Conservation (phyloP, 2,113 vertebrate species). For the Ophthalmolycus amberensis region DNA sequence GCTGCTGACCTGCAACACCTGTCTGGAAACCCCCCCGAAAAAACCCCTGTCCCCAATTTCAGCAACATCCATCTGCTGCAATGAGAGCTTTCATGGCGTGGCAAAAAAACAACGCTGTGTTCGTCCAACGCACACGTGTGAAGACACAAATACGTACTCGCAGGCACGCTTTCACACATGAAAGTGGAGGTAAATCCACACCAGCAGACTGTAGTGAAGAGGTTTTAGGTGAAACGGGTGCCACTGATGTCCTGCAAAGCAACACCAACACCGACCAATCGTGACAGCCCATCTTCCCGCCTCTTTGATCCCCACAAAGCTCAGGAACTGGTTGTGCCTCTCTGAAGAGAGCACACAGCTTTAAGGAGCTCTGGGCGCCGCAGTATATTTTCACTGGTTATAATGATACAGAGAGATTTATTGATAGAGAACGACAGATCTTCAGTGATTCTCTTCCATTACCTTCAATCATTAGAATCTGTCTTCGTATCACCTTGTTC, state of each 20-base stretch:
- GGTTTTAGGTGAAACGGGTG: not conserved
- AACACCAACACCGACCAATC: not conserved
- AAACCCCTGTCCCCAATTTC: not conserved
- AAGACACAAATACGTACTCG: not conserved
- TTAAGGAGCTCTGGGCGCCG: constrained; percentile 38
- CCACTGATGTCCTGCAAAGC: not conserved
- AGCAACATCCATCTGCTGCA: constrained; percentile 38
- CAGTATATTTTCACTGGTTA: not conserved
- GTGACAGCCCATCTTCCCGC: not conserved
- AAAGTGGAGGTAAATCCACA: not conserved
- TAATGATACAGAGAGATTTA: not conserved
- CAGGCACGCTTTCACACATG: not conserved
- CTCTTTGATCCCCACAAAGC: constrained; percentile 12
- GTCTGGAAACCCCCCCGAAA: not conserved
- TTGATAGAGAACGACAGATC: not conserved
- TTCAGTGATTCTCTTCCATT: constrained; percentile 28
- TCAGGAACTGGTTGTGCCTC: constrained; percentile 5
- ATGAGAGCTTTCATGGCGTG: constrained; percentile 1
- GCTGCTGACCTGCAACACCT: constrained; percentile 16
- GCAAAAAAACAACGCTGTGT: too few species aligned
- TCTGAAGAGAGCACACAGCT: constrained; percentile 6
- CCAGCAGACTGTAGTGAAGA: not conserved
- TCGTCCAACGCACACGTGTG: not conserved
- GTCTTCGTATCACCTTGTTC: constrained; percentile 16
- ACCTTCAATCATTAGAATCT: constrained; percentile 1